Base-by-base conservation (phyloP, 2,113 vertebrate species). In the Podocnemis expansa region DNA sequence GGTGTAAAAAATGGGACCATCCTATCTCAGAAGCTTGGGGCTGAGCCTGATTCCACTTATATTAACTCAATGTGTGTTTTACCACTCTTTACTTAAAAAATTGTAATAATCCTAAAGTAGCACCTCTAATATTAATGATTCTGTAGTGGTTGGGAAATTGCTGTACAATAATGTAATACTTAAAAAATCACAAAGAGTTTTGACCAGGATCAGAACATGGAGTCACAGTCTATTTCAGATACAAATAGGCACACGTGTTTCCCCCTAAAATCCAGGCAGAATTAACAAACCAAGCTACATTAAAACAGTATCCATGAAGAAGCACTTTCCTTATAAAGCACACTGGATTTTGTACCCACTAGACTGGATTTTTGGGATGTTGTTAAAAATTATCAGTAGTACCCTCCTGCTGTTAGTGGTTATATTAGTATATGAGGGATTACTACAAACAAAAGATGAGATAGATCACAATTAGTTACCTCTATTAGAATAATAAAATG, bases 401-500 rank as follows among this genome's bases (percentile, higher is more conserved):
- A 78, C 45, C 55, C 94, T n/a, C 47, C 6, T 83, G 89, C 85
- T 0, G 0, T 47, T 47, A 80, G 84, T 13, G 83, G 85, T 80
- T 49, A 55, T 22, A 87, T 6, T 22, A 47, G 21, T 43, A 24
- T 88, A 3, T 80, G 92, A 92, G 1, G 1, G n/a, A 88, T 80
- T 94, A 41, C 38, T 89, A 55, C 41, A 75, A 0, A 0, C 47
- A 58, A 49, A 88, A 75, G 78, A 41, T 80, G 22, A 89, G 89
- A 93, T 92, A 89, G 12, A 91, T 93, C 81, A 90, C 81, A 11
- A 12, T 94, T 55, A 93, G 38, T 80, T 90, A 80, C 89, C 82
- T 63, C 31, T 81, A 82, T 73, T 31, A 75, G 21, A 92, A 88
- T 51, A 82, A 96, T 94, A 96, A 97, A 97, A 94, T 91, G 41